phyloP scores from a whole-genome alignment of 1,140 invertebrate species.

The Eriosoma lanigerum region DNA sequence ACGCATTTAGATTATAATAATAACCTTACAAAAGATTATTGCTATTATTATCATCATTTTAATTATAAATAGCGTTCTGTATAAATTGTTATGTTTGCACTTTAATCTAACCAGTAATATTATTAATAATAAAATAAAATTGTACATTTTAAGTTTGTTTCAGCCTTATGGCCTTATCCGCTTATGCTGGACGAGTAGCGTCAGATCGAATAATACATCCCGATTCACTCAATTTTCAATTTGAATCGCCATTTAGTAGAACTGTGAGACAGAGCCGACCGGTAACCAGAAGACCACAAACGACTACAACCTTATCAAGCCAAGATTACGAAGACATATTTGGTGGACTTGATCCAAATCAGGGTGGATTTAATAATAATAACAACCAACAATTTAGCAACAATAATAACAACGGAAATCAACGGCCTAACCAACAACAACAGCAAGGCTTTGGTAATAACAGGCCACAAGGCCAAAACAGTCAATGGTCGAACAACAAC shows the following conservation, averaged over 20 bases:
- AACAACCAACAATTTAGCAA: neutral
- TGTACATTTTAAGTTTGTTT: neutral
- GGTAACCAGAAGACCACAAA: neutral
- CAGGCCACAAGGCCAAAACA: neutral
- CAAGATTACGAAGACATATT: neutral
- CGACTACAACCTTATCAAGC: neutral
- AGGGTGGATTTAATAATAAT: too few relatives aligned
- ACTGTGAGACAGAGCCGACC: neutral
- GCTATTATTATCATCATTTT: too few relatives aligned
- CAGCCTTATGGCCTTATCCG: neutral
- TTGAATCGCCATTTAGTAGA: neutral
- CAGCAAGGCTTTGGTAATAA: neutral
- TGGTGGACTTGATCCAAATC: neutral
- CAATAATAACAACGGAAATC: neutral
- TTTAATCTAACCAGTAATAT: too few relatives aligned
- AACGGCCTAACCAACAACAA: slow-evolving; percentile 2
- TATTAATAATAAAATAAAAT: neutral
- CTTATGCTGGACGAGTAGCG: neutral
- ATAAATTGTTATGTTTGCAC: too few relatives aligned
- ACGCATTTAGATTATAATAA: too few relatives aligned
- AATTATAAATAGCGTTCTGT: too few relatives aligned
- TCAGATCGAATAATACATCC: neutral
- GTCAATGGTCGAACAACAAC: slow-evolving; percentile 7
- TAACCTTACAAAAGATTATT: too few relatives aligned
- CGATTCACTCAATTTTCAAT: neutral